Evolutionary conservation across 2,888 invertebrate genomes (phyloP).

Genomic region (Tridacna crocea): DNA sequence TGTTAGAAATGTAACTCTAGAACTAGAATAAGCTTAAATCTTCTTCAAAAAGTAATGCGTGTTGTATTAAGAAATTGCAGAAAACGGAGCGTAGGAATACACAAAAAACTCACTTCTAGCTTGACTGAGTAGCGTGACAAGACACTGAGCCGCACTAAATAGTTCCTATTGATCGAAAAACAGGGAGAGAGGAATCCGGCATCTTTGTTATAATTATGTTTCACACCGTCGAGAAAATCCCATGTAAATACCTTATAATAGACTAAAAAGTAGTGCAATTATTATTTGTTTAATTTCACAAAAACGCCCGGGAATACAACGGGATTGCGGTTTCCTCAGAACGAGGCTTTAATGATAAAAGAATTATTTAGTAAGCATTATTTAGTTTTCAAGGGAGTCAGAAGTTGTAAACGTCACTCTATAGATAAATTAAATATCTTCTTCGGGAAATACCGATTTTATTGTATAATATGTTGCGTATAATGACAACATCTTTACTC

Average conservation of each 20-base stretch:
- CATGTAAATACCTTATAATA: constrained; percentile 14
- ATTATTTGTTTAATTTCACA: constrained; percentile 22
- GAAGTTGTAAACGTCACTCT: neutral
- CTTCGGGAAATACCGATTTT: neutral
- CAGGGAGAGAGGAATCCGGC: constrained; percentile 12
- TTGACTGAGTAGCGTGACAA: constrained; percentile 21
- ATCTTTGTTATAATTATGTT: constrained; percentile 19
- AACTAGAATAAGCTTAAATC: too few relatives aligned
- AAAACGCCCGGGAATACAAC: neutral
- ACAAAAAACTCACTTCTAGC: constrained; percentile 9
- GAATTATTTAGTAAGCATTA: neutral
- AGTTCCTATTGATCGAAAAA: constrained; percentile 21
- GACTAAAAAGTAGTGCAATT: constrained; percentile 9
- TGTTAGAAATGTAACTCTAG: too few relatives aligned
- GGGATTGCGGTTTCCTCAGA: neutral
- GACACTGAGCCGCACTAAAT: constrained; percentile 26
- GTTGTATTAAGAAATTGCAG: neutral
- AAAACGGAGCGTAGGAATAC: constrained; percentile 8
- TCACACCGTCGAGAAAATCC: constrained; percentile 17
- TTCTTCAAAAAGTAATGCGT: too few relatives aligned
- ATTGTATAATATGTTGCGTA: too few relatives aligned
- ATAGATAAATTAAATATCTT: neutral
- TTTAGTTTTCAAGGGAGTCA: neutral
- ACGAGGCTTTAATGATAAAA: neutral
- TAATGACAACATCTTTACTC: too few relatives aligned